Evolutionary conservation across 2,888 invertebrate species (phyloP).

Genomic region (Pristionchus arcanus): DNA sequence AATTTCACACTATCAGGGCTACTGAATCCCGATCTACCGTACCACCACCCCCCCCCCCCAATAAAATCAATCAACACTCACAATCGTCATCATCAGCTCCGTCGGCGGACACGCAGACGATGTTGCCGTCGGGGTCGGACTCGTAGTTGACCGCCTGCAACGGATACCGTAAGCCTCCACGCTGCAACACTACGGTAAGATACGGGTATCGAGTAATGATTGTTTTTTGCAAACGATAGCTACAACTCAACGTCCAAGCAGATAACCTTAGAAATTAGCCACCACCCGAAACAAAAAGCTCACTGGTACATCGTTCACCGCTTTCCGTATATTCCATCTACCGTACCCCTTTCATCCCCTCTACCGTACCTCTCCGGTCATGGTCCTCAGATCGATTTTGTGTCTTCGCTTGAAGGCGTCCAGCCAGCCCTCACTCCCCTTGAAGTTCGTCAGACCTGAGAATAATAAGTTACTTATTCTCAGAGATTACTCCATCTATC

Average conservation of each 20-base stretch:
- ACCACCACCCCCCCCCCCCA: too few species aligned
- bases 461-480: background rate
- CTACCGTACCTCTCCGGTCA: constrained; percentile 62
- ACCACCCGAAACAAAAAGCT: too few species aligned
- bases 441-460: constrained; percentile 65
- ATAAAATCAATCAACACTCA: background rate
- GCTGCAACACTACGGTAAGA: background rate
- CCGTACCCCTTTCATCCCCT: background rate
- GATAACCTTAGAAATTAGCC: too few species aligned
- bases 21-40: too few species aligned
- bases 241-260: background rate
- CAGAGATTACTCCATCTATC: too few species aligned
- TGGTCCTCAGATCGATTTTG: constrained; percentile 65
- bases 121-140: constrained; percentile 60
- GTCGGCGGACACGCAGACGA: constrained; percentile 58
- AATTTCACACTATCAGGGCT: too few species aligned
- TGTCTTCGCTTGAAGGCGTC: constrained; percentile 71
- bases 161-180: background rate
- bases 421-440: constrained; percentile 71
- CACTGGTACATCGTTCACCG: too few species aligned
- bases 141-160: constrained; percentile 62
- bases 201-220: background rate
- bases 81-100: constrained; percentile 57
- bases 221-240: background rate
- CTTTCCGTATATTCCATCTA: background rate